A percentile compares a stretch with the other conserved stretches of the same genome.
These are phyloP conservation scores for Plectrocnemia conspersa DNA, from an alignment of 1,140 invertebrate genomes.

Conservation along the genomic window DNA sequence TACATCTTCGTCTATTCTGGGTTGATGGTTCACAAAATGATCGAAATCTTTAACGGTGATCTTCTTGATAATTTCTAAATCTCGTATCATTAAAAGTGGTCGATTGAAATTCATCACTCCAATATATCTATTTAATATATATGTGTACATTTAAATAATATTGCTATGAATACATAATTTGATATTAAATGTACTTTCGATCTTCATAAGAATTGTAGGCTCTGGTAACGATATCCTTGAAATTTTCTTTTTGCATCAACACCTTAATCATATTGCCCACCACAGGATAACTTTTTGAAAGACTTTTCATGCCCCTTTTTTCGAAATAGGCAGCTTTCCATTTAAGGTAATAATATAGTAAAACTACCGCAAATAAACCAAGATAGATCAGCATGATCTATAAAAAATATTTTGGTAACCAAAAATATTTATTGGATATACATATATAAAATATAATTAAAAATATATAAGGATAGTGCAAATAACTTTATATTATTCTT, in stretches of 20 bases:
- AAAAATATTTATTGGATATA: neutral
- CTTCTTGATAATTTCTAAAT: conserved; percentile 53
- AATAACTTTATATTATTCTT: too few relatives aligned
- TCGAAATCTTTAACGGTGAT: conserved; percentile 57
- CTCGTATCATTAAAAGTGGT: conserved; percentile 49
- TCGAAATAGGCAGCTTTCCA: conserved; percentile 13
- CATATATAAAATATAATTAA: too few relatives aligned
- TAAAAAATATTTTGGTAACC: neutral
- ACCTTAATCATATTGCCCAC: conserved; percentile 7
- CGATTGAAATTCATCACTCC: conserved; percentile 47
- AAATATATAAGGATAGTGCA: too few relatives aligned
- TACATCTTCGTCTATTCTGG: conserved; percentile 38
- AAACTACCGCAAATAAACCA: neutral
- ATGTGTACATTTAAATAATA: neutral
- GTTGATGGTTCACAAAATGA: conserved; percentile 51
- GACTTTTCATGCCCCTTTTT: conserved; percentile 7
- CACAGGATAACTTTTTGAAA: conserved; percentile 8
- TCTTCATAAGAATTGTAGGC: conserved; percentile 7
- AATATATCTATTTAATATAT: conserved; percentile 39
- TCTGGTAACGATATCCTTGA: neutral
- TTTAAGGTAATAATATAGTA: neutral
- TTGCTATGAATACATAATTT: neutral
- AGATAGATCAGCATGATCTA: neutral
- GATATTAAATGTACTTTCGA: conserved; percentile 5
- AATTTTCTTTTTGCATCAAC: neutral